Percentiles rank a stretch among this genome's conserved stretches.
These are phyloP conservation scores for Parotocinclus haroldoi DNA, from an alignment of 2,797 vertebrate species.

Conservation along the genomic window DNA sequence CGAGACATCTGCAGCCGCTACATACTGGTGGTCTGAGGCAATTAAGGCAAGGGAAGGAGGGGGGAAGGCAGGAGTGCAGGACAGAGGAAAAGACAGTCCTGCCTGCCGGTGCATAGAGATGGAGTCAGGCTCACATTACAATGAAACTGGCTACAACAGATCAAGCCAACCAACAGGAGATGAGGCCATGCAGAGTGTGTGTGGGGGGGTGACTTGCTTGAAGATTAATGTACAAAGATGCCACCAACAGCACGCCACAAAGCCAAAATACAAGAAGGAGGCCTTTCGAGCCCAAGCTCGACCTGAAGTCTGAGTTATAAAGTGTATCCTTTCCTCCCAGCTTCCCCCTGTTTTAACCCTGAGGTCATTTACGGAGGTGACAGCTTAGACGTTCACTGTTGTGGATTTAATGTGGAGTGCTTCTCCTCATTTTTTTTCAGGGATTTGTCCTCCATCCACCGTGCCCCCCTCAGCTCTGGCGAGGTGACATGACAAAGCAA, in stretches of 20 bases:
- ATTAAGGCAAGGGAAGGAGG: conserved; percentile 80
- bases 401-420: conserved; percentile 66
- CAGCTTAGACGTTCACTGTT: conserved; percentile 63
- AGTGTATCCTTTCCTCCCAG: conserved; percentile 55
- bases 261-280: conserved; percentile 52
- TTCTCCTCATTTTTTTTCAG: conserved; percentile 38
- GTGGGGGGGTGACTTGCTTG: conserved; percentile 26
- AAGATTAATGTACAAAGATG: conserved; percentile 61
- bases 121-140: conserved; percentile 65
- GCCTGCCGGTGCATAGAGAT: conserved; percentile 62
- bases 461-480: conserved; percentile 38
- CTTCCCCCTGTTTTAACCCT: conserved; percentile 47
- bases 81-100: conserved; percentile 57
- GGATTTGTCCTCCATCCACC: conserved; percentile 31
- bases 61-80: conserved; percentile 38
- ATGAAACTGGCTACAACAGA: conserved; percentile 57
- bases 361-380: conserved; percentile 62
- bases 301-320: conserved; percentile 50
- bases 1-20: conserved; percentile 94
- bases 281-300: conserved; percentile 34
- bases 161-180: conserved; percentile 48
- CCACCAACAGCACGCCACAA: conserved; percentile 52
- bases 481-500: conserved; percentile 64
- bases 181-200: conserved; percentile 32
- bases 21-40: conserved; percentile 88